Conservation (phyloP, 2,113 vertebrate genomes). For the Chelonoidis abingdonii region DNA sequence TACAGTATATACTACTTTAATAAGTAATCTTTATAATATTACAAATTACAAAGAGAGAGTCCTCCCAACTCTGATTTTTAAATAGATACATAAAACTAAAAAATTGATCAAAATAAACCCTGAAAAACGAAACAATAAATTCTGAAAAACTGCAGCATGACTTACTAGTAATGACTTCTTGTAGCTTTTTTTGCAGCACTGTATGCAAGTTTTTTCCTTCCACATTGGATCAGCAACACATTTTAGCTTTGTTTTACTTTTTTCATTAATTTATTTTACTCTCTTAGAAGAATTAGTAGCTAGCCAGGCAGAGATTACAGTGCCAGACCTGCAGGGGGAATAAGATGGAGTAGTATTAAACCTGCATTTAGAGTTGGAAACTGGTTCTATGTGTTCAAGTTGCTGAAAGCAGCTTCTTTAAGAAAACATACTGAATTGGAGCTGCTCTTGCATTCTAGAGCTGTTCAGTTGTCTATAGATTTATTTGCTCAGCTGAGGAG, state of each 20-base stretch:
- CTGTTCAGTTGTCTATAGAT: background rate
- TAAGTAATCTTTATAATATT: too few relatives aligned
- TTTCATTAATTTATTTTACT: background rate
- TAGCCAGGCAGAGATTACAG: background rate
- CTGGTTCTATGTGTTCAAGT: slow-evolving; percentile 12
- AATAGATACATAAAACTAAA: too few relatives aligned
- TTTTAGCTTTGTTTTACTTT: background rate
- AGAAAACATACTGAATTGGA: background rate
- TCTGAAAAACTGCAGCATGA: background rate
- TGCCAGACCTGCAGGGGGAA: background rate
- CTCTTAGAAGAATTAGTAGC: background rate
- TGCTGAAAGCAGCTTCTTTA: slow-evolving; percentile 4
- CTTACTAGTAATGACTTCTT: background rate
- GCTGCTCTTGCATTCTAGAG: background rate
- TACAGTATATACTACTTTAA: too few relatives aligned
- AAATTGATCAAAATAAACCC: too few relatives aligned
- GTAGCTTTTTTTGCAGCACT: background rate
- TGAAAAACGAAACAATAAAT: background rate
- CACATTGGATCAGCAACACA: background rate
- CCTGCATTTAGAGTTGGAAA: background rate
- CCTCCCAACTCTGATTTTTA: too few relatives aligned
- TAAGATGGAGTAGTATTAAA: background rate
- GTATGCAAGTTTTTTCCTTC: background rate
- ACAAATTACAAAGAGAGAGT: too few relatives aligned
- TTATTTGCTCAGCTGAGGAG: background rate